Evolutionary conservation across 2,113 vertebrate genomes (phyloP).

Genomic region (Isichthys henryi): DNA sequence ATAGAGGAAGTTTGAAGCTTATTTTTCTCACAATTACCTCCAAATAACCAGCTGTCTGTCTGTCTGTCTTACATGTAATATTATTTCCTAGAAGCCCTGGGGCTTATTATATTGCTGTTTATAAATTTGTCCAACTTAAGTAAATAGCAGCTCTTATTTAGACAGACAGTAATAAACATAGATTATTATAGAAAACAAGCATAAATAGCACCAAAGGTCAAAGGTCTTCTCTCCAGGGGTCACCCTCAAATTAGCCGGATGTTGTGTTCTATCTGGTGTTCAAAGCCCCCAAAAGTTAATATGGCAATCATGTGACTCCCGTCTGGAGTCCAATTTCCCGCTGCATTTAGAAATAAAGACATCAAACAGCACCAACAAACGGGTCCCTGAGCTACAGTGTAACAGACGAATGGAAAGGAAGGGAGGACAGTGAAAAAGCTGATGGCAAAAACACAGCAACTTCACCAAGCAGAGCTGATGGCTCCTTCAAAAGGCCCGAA

Average conservation of each 20-base stretch:
- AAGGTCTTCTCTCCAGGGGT: neutral
- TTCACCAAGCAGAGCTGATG: neutral
- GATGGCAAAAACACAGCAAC: neutral
- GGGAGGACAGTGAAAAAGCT: neutral
- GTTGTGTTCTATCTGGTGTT: neutral
- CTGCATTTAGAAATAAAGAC: conserved; percentile 24
- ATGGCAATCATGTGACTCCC: conserved; percentile 30
- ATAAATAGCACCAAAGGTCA: conserved; percentile 24
- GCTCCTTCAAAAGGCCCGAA: neutral
- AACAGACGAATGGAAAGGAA: neutral
- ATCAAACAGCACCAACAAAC: conserved; percentile 18
- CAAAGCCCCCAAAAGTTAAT: conserved; percentile 12
- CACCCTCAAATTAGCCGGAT: neutral
- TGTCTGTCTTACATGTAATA: neutral
- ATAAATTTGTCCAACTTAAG: neutral
- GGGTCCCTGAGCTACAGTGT: neutral
- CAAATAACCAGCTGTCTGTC: neutral
- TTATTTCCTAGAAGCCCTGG: neutral
- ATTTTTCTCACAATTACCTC: neutral
- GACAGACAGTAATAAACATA: neutral
- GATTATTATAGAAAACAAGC: conserved; percentile 20
- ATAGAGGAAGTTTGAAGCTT: neutral
- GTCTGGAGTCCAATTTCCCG: neutral
- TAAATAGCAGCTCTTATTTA: neutral
- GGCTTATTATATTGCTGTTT: neutral